Evolutionary conservation across 2,888 invertebrate genomes (phyloP).

Genomic region (Ichneumoninae sp.): DNA sequence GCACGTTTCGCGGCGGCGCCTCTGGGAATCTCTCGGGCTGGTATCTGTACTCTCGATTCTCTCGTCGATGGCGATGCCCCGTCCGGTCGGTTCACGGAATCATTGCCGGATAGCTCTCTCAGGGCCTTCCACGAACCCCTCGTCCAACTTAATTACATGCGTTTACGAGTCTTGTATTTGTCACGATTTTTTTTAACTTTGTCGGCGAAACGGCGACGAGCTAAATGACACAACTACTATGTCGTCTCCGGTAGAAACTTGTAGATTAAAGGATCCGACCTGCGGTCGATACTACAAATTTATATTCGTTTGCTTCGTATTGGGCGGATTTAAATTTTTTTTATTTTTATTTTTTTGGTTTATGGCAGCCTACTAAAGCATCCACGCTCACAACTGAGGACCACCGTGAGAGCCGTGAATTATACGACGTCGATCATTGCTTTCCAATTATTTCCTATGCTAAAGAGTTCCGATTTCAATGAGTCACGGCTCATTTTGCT

Average conservation of each 20-base stretch:
- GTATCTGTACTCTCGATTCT: conserved; percentile 53
- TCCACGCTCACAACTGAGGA: conserved; percentile 52
- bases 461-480: background rate
- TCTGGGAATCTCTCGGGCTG: conserved; percentile 51
- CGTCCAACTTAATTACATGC: conserved; percentile 77
- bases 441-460: background rate
- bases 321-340: conserved; percentile 21
- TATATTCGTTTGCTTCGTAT: conserved; percentile 73
- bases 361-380: conserved; percentile 66
- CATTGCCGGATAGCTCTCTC: conserved; percentile 56
- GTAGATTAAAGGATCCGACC: conserved; percentile 73
- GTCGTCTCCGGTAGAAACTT: conserved; percentile 38
- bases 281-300: conserved; percentile 74
- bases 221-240: conserved; percentile 10
- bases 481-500: background rate
- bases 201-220: conserved; percentile 65
- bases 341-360: conserved; percentile 51
- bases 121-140: conserved; percentile 75
- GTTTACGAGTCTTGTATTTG: conserved; percentile 77
- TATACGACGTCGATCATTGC: background rate
- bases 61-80: conserved; percentile 32
- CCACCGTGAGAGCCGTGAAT: conserved; percentile 57
- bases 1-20: conserved; percentile 51
- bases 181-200: conserved; percentile 73
- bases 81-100: conserved; percentile 68